Percentiles rank a stretch among this genome's conserved stretches.
phyloP scores from a whole-genome alignment of 2,888 invertebrate genomes.

The Cantharis flavilabris region DNA sequence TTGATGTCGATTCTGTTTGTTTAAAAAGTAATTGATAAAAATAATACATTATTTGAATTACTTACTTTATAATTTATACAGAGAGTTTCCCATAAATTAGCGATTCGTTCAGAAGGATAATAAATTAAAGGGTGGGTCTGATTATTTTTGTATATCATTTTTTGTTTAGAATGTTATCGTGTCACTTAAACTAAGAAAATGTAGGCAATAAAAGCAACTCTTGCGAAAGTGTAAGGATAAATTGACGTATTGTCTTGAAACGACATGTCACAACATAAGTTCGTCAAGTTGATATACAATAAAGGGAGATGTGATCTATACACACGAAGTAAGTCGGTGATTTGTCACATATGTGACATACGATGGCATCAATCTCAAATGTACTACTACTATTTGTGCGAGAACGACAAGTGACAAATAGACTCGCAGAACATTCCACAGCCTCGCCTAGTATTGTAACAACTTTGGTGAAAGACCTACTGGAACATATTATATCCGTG shows the following conservation, averaged over 20 bases:
- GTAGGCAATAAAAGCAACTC: background rate
- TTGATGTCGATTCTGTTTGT: background rate
- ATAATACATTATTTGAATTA: background rate
- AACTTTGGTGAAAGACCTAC: conserved; percentile 9
- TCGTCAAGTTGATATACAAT: conserved; percentile 25
- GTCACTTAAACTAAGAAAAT: background rate
- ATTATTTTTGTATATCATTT: background rate
- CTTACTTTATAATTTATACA: background rate
- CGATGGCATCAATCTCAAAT: conserved; percentile 25
- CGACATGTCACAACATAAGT: conserved; percentile 25
- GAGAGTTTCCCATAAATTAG: background rate
- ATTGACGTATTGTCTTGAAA: conserved; percentile 22
- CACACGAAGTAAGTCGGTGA: conserved; percentile 16
- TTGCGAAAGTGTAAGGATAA: background rate
- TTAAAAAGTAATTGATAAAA: background rate
- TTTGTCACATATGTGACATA: conserved; percentile 28
- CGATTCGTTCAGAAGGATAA: background rate
- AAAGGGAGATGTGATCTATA: conserved; percentile 26
- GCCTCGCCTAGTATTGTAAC: conserved; percentile 21
- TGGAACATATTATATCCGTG: background rate
- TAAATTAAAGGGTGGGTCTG: background rate
- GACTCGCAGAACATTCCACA: conserved; percentile 24
- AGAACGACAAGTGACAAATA: conserved; percentile 22
- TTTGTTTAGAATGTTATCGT: background rate
- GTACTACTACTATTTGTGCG: conserved; percentile 15